Conservation (phyloP, 2,888 invertebrate genomes). For the Dorcus hopei region DNA sequence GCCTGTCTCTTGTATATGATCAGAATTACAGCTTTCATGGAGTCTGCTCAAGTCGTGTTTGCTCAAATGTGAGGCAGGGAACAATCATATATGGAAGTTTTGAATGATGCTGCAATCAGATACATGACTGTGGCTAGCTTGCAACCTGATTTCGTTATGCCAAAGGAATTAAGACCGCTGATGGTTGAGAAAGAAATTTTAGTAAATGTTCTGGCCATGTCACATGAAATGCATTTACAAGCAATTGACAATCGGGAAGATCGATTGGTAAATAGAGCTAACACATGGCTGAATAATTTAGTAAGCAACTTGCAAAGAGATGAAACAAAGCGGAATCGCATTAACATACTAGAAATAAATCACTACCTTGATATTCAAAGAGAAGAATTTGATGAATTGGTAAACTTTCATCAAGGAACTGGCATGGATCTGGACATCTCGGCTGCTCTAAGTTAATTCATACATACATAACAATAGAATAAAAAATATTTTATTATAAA, state of each 20-base stretch:
- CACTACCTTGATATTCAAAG: slow-evolving; percentile 72
- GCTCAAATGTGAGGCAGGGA: slow-evolving; percentile 56
- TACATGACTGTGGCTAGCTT: slow-evolving; percentile 37
- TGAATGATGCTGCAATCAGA: slow-evolving; percentile 44
- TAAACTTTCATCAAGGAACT: slow-evolving; percentile 10
- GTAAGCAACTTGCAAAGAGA: slow-evolving; percentile 64
- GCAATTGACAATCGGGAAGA: slow-evolving; percentile 79
- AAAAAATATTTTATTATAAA: background rate
- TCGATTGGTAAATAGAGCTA: slow-evolving; percentile 63
- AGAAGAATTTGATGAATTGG: slow-evolving; percentile 59
- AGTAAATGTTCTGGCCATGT: slow-evolving; percentile 58
- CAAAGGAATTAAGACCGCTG: slow-evolving; percentile 38
- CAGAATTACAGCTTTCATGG: slow-evolving; percentile 53
- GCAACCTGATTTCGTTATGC: slow-evolving; percentile 27
- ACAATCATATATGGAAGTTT: slow-evolving; percentile 39
- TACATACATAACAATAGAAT: background rate
- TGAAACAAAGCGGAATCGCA: slow-evolving; percentile 70
- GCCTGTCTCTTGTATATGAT: too few relatives aligned
- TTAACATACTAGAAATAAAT: slow-evolving; percentile 74
- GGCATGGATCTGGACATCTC: slow-evolving; percentile 24
- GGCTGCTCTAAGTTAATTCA: slow-evolving; percentile 23
- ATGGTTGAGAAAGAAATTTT: slow-evolving; percentile 66
- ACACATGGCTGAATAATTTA: slow-evolving; percentile 66
- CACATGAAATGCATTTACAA: slow-evolving; percentile 72
- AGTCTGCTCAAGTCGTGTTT: slow-evolving; percentile 55